Base-by-base conservation (phyloP, 1,140 invertebrate genomes). In the Dendroctonus ponderosae region DNA sequence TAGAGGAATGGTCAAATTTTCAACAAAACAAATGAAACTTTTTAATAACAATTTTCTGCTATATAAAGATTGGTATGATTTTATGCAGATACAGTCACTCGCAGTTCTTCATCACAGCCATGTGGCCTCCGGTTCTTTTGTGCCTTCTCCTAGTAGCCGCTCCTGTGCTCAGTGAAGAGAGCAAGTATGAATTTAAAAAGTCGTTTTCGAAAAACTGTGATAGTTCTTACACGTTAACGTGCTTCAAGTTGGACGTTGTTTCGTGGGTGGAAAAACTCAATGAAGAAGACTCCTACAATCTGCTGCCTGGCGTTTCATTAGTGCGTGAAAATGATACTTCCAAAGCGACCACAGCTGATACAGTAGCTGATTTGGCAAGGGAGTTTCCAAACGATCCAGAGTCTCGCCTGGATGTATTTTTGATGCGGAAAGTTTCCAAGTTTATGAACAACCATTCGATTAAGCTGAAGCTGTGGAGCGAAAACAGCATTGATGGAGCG, bases 181-280 rank as follows among this genome's bases (percentile, higher is more conserved):
- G 59, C 12, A 62, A 62, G 40, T 52, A 54, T 52, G 60, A 75
- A 14, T 70, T 71, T 59, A 75, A 76, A 60, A 75, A 75, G 46
- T 70, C 74, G 5, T 58, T 83, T 64, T 80, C 70, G 50, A 85
- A 84, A 70, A 87, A 90, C 70, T 92, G 90, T 70, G 80, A 83
- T 15, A 85, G 84, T 4, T 82, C 85, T 0, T 91, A 91, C 70
- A 89, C 87, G 78, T 81, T 85, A n/a, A 89, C 88, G 39, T 92
- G 91, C 72, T 78, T 92, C 8, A 92, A 91, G 75, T 80, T 92
- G 52, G 90, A 91, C 77, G 85, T 91, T 9, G 87, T 91, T 9
- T 86, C 87, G 0, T 84, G 91, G 70, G 81, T 92, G 42, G 90
- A 91, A 71, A 86, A 85, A 67, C 74, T 92, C 2, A 87, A 85